A percentile compares a stretch with the other conserved stretches of the same genome.
phyloP scores from a whole-genome alignment of 2,113 vertebrate genomes.

The Cyrtonyx montezumae region DNA sequence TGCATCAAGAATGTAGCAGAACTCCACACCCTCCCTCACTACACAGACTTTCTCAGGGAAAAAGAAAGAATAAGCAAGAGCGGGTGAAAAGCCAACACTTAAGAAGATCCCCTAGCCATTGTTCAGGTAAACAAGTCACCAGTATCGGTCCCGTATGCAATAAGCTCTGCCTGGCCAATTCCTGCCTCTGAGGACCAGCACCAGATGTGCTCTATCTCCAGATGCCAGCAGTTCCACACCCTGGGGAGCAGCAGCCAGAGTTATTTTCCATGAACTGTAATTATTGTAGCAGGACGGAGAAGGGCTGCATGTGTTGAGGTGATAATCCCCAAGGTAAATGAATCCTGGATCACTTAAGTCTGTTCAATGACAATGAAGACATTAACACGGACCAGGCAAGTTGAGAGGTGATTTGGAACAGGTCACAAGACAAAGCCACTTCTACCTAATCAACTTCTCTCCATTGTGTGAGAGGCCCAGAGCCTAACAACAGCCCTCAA shows the following conservation, averaged over 20 bases:
- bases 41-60: conserved; percentile 19
- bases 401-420: not conserved
- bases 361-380: not conserved
- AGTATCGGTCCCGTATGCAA: conserved; percentile 45
- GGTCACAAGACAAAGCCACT: not conserved
- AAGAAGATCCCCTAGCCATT: conserved; percentile 46
- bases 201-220: conserved; percentile 43
- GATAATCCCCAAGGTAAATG: not conserved
- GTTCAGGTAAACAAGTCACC: conserved; percentile 40
- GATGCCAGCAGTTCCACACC: conserved; percentile 27
- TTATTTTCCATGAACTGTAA: conserved; percentile 24
- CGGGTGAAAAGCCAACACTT: conserved; percentile 38
- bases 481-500: not conserved
- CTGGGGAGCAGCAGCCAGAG: not conserved
- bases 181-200: not conserved
- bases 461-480: not conserved
- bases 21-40: not conserved
- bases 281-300: not conserved
- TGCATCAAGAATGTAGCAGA: not conserved
- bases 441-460: not conserved
- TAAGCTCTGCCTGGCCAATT: not conserved
- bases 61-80: not conserved
- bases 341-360: not conserved
- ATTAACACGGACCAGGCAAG: not conserved
- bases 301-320: not conserved